Base-by-base conservation (phyloP, 2,113 vertebrate species). In the Globicephala melas region DNA sequence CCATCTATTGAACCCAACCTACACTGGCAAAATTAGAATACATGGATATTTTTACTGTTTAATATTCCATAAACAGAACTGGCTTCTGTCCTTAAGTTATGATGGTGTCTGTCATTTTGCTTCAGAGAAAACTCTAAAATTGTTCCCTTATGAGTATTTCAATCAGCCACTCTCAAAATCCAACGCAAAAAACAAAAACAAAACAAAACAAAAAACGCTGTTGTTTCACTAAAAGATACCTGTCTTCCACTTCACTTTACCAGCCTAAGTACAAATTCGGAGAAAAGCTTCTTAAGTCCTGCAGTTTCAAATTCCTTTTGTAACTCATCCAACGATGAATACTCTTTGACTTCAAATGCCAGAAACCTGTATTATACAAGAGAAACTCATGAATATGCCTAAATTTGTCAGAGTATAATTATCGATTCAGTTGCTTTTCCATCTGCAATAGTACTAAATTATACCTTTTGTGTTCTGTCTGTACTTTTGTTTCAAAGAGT, bases 321-420 rank as follows among this genome's bases (percentile, higher is more conserved):
- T 91, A 99, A 97, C n/a, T 99, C 99, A 84, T 98, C 98, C 73
- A 95, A 67, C 15, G 98, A 98, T 94, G 98, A 98, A 98, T 98
- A 99, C 97, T 99, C 99, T 98, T 98, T 99, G 97, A 99, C 98
- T 99, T 99, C 99, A 98, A 99, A 99, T 2, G 63, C 95, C 97
- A 98, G 96, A 97, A 99, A 99, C 98, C 99, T 99, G 97, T 74
- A 98, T 97, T 96, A 97, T 88, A 98, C 96, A 96, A 98, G 89
- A 81, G 76, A 98, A 97, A 97, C 58, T 98, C 97, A 97, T 98
- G 98, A 98, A 98, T 96, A 96, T 98, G 97, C 93, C 95, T 74
- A 80, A 85, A 94, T 98, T 95, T 98, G 98, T 98, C 98, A 98
- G 96, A 98, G 97, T 95, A 94, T 97, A 98, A 98, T 99, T 99